Conservation (phyloP, 1,140 invertebrate species). For the Wiebesia pumilae region DNA sequence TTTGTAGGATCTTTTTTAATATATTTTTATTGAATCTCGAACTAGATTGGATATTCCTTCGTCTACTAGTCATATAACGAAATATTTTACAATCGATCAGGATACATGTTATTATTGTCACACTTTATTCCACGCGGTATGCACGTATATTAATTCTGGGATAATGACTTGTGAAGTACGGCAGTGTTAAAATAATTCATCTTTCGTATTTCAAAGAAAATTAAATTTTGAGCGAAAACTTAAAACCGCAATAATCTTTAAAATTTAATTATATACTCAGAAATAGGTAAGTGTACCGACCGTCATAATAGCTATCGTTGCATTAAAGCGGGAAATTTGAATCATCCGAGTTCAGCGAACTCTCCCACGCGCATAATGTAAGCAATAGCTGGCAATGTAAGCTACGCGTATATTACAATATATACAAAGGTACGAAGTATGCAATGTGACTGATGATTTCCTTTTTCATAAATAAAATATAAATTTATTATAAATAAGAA, state of each 20-base stretch:
- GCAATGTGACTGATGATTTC: background rate
- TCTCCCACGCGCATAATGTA: constrained; percentile 31
- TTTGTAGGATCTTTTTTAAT: too few relatives aligned
- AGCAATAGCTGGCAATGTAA: background rate
- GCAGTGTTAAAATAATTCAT: background rate
- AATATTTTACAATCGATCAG: too few relatives aligned
- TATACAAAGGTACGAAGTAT: background rate
- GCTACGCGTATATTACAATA: too few relatives aligned
- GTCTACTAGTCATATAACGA: too few relatives aligned
- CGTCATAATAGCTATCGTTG: background rate
- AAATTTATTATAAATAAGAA: constrained; percentile 2
- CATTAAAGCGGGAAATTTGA: constrained; percentile 35
- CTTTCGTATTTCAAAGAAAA: background rate
- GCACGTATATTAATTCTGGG: background rate
- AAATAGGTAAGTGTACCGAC: constrained; percentile 41
- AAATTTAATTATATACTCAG: constrained; percentile 5
- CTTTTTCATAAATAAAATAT: background rate
- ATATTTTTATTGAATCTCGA: too few relatives aligned
- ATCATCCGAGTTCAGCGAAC: constrained; percentile 32
- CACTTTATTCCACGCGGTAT: too few relatives aligned
- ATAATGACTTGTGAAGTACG: background rate
- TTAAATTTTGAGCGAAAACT: background rate
- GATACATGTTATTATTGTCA: too few relatives aligned
- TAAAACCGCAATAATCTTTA: constrained; percentile 12
- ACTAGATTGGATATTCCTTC: too few relatives aligned